Evolutionary conservation across 1,140 invertebrate species (phyloP), one percentile per base, ranked within the genome.

Genomic region (Chironomus tepperi): DNA sequence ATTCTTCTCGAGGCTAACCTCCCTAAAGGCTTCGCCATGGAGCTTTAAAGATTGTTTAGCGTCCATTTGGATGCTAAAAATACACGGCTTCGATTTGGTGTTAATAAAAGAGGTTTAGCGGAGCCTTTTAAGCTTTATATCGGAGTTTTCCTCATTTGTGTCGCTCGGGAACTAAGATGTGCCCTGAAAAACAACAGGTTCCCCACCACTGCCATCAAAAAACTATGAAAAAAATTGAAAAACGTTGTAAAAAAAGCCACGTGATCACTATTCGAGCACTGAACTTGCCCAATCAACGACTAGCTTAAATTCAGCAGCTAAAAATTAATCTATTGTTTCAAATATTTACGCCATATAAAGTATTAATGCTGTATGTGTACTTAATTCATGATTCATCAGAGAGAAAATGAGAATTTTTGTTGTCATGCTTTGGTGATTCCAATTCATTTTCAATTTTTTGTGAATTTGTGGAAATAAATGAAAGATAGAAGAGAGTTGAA

Each of bases 371-470:
- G 43, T 47, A 57, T n/a, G 12, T 57, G 47, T 57, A 57, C n/a
- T 57, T 57, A 70, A 70, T 70, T 18, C 65, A 70, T 70, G 65
- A 70, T 70, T 70, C 65, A 70, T 70, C 65, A 70, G 65, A 9
- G 18, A 70, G 19, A 18, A 12, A 18, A 21, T 21, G 65, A 70
- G 65, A 70, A 70, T 57, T 10, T 47, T 47, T 47, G n/a, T n/a
- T 47, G 47, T 57, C 47, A 21, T 21, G 65, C 16, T 70, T 70
- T 21, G 65, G 15, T 70, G 19, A 70, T 70, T 70, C 65, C 65
- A 70, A 70, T 70, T 70, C 65, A 70, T 70, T 70, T 70, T 70
- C 65, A 70, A 70, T 70, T 70, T 70, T 18, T 47, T 47, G 2
- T 47, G 12, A 15, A 12, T 57, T 57, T 57, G 12, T n/a, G 47